Conservation (phyloP, 2,113 vertebrate species). For the Cyphotilapia sp. region DNA sequence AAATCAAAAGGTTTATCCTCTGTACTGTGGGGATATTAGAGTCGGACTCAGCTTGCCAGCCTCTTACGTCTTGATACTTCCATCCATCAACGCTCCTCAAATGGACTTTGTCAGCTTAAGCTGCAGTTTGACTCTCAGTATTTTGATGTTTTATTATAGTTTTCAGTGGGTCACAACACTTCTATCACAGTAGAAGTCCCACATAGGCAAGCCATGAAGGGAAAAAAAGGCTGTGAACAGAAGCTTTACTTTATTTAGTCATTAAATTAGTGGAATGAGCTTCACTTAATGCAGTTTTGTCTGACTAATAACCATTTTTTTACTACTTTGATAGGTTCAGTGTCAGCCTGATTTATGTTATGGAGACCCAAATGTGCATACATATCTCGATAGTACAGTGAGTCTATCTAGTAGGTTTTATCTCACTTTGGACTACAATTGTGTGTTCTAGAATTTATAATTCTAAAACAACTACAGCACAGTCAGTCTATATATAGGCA, state of each 20-base stretch:
- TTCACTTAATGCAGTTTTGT: neutral
- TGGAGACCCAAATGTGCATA: neutral
- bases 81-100: neutral
- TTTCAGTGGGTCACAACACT: neutral
- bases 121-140: neutral
- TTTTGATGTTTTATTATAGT: neutral
- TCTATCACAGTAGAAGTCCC: fast-evolving
- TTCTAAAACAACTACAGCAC: neutral
- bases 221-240: neutral
- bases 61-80: neutral
- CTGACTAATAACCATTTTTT: neutral
- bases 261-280: fast-evolving
- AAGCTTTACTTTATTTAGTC: neutral
- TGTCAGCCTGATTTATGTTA: fast-evolving
- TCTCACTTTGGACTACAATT: neutral
- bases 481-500: neutral
- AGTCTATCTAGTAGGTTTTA: neutral
- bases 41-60: neutral
- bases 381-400: fast-evolving
- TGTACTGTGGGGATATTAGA: neutral
- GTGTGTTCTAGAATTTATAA: fast-evolving
- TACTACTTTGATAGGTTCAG: neutral
- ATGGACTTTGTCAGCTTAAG: neutral
- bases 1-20: neutral
- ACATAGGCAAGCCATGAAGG: neutral